Base-by-base conservation (phyloP, 23 tunicate species). In the Ascidia mentula region DNA sequence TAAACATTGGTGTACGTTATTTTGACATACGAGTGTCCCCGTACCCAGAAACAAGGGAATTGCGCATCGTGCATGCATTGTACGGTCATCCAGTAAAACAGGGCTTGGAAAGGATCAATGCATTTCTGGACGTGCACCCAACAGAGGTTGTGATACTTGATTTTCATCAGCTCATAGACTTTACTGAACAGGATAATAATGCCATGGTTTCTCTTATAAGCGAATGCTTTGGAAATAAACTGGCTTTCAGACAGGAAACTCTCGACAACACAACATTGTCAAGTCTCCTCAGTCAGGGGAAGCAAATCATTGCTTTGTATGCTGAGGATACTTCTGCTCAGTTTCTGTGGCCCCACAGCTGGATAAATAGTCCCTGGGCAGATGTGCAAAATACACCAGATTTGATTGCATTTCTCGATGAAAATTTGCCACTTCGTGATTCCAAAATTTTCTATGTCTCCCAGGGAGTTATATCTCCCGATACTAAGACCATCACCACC, bases 1-100 rank as follows among this genome's bases (percentile, higher is more conserved):
- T 77, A 5, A n/a, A 6, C 1, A 77, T 77, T 18, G 80, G 80
- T 7, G 45, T 77, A 28, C 80, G 80, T 4, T 77, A 77, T 26
- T 77, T 77, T 77, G 80, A 77, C 37, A 6, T 77, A 37, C 45
- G 80, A 13, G 31, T 77, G 13, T 69, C 80, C 0, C 80, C 80
- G 5, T 8, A 45, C 17, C 80, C 80, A 1, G 35, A 40, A 3
- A 77, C 60, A 8, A 20, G 31, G 36, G 80, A 77, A 32, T 26
- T 77, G 3, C 28, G 35, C 45, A 22, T 77, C 2, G 69, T 77
- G 4, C 80, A 77, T 77, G 80, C 36, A 12, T 40, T 77, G 30
- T 77, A 38, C 33, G 80, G 80, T 22, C 26, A 32, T 40, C 37
- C 26, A 22, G 35, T 77, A 8, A 31, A 45, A 7, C 32, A 20